Base-by-base conservation (phyloP, 2,888 invertebrate species). In the Noctua janthe region DNA sequence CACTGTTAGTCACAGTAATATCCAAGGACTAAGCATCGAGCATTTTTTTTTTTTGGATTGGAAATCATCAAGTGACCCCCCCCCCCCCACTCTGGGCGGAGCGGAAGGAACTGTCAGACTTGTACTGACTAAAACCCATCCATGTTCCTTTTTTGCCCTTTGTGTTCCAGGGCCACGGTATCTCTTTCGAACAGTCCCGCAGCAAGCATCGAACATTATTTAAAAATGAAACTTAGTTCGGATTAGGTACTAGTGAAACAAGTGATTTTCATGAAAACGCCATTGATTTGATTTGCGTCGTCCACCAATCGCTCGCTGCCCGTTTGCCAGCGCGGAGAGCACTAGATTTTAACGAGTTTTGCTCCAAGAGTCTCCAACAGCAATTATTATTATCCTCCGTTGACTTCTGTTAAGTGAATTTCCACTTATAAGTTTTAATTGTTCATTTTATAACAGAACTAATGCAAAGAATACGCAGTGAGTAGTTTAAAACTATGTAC, bases 301-400 rank as follows among this genome's bases (percentile, higher is more conserved):
- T 56, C 75, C 70, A 70, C 71, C 66, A 78, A 82, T 84, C 81
- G 82, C 59, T 84, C 89, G 90, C 88, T 90, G 80, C 76, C 82
- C 79, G 80, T 78, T 86, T 89, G 90, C 92, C 89, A 86, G 84
- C 88, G 86, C 81, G 81, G 88, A 95, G 94, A 90, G 95, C 94
- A 92, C 95, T 95, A 94, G 93, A 95, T 92, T 95, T 94, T 96
- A 96, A 96, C 94, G 95, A 96, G 95, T 94, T 94, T 92, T 92
- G 91, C 92, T 94, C 90, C 91, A 91, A 95, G 95, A 92, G 91
- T 89, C 90, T 92, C 86, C 88, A 85, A 91, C 91, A 94, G 93
- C 94, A 93, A 94, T 94, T 93, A 94, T 94, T 93, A 92, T 92
- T 92, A 93, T 92, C 91, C 89, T 85, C 87, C 89, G 89, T 87